Conservation (phyloP, 2,888 invertebrate genomes). For the Lasioglossum vierecki region DNA sequence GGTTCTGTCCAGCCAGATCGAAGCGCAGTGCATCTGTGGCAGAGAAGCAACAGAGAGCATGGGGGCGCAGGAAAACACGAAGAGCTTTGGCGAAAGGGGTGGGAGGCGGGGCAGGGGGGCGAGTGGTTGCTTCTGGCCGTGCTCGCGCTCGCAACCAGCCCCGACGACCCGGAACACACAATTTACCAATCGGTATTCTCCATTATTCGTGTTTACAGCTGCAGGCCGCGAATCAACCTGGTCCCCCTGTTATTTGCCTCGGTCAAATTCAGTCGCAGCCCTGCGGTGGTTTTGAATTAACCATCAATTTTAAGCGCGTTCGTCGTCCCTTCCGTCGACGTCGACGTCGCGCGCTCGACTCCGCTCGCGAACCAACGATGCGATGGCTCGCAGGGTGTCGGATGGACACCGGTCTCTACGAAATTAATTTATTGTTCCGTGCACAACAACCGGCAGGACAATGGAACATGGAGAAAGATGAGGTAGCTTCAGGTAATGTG, state of each 20-base stretch:
- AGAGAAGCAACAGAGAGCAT: neutral
- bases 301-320: constrained; percentile 77
- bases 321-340: constrained; percentile 63
- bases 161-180: constrained; percentile 73
- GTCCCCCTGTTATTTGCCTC: constrained; percentile 75
- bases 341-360: neutral
- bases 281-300: constrained; percentile 79
- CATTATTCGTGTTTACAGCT: constrained; percentile 81
- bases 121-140: neutral
- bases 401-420: constrained; percentile 26
- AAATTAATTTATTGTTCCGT: constrained; percentile 54
- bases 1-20: neutral
- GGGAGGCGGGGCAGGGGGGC: no score
- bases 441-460: neutral
- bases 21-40: neutral
- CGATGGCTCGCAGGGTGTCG: constrained; percentile 48
- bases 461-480: neutral
- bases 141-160: constrained; percentile 48
- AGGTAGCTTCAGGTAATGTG: neutral
- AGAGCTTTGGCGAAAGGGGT: neutral
- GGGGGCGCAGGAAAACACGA: neutral
- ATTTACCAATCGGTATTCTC: constrained; percentile 80
- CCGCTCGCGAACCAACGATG: constrained; percentile 9
- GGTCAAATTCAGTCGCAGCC: constrained; percentile 77
- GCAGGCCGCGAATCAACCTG: constrained; percentile 78